phyloP scores from a whole-genome alignment of 2,797 vertebrate genomes.

The Tympanoctomys barrerae region DNA sequence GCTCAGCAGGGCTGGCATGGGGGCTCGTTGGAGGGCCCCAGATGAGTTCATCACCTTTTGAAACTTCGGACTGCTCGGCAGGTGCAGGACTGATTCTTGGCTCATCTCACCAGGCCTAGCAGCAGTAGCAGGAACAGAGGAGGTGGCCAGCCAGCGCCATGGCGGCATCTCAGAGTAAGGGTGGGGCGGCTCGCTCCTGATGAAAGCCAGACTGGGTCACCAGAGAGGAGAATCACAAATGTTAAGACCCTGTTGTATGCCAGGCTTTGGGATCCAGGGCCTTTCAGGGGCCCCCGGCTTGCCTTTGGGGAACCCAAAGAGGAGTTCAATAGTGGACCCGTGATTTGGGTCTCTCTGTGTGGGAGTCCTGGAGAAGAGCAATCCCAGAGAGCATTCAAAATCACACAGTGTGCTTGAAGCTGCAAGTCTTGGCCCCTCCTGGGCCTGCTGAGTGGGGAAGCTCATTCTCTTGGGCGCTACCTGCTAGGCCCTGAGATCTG shows the following conservation, averaged over 20 bases:
- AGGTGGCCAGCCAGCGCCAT: neutral
- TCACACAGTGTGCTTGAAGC: neutral
- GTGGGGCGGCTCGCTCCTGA: neutral
- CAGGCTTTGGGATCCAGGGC: neutral
- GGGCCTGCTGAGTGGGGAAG: neutral
- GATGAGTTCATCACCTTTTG: conserved; percentile 71
- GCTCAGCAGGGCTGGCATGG: neutral
- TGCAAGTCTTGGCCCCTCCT: neutral
- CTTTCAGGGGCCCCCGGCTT: neutral
- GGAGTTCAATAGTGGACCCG: accelerated
- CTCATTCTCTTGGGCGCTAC: accelerated
- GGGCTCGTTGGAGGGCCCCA: conserved; percentile 15
- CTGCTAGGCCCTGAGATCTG: too few species aligned
- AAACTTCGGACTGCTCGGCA: conserved; percentile 17
- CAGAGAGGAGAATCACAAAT: neutral
- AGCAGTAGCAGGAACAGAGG: neutral
- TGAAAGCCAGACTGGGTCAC: neutral
- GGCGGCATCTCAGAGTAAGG: neutral
- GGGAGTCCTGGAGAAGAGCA: neutral
- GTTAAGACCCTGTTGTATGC: neutral
- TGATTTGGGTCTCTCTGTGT: neutral
- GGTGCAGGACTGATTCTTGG: neutral
- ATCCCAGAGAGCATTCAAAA: neutral
- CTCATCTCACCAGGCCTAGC: neutral
- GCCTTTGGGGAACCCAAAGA: neutral